Percentiles rank a stretch among this genome's conserved stretches.
These are phyloP conservation scores for Hippocampus guttulatus DNA, from an alignment of 2,113 vertebrate species.

Conservation along the genomic window DNA sequence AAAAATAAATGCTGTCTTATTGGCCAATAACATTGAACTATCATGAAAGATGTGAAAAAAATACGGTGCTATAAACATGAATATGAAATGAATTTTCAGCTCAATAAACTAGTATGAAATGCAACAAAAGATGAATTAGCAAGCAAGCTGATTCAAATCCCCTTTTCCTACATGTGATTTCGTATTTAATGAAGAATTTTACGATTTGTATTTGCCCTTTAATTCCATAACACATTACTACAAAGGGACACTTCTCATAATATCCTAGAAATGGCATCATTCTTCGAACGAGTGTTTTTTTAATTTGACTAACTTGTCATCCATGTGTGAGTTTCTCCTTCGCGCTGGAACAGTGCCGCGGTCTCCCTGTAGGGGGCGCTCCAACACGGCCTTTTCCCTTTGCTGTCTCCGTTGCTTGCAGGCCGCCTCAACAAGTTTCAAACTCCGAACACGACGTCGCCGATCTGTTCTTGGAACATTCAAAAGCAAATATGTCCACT, in stretches of 20 bases:
- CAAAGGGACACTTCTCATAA: too few relatives aligned
- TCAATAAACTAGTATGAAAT: background rate
- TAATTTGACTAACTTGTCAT: background rate
- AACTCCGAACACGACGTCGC: background rate
- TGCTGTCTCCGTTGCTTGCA: conserved; percentile 61
- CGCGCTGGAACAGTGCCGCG: conserved; percentile 70
- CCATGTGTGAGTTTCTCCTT: background rate
- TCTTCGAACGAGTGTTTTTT: background rate
- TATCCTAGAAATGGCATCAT: background rate
- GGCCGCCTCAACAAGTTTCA: conserved; percentile 56
- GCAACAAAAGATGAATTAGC: background rate
- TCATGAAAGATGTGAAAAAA: background rate
- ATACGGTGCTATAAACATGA: background rate
- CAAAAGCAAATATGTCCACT: background rate
- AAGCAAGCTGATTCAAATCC: background rate
- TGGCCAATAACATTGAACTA: background rate
- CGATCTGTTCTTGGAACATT: background rate
- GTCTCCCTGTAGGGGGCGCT: conserved; percentile 94
- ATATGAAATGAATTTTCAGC: background rate
- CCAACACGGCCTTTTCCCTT: conserved; percentile 76
- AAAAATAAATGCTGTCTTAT: background rate
- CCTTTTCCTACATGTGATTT: background rate
- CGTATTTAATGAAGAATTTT: too few relatives aligned
- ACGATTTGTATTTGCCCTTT: too few relatives aligned
- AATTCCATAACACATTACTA: too few relatives aligned